These are phyloP conservation scores for Epinephelus coioides DNA, from an alignment of 2,797 vertebrate genomes.

Conservation along the genomic window DNA sequence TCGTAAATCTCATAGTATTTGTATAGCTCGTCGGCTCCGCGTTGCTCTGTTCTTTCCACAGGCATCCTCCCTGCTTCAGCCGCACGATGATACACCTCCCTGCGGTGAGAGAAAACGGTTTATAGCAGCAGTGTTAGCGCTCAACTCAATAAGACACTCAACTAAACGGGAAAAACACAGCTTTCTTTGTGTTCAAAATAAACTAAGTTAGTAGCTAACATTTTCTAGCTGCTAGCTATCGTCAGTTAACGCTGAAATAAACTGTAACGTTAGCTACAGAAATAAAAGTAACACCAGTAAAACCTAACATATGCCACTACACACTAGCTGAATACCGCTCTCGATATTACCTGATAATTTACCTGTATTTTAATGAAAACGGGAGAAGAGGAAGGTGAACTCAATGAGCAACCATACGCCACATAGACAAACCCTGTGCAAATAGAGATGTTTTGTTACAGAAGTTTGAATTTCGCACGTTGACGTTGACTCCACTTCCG, in stretches of 20 bases:
- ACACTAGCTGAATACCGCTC: accelerated
- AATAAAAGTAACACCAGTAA: no score
- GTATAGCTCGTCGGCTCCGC: conserved; percentile 88
- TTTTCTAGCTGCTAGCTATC: background rate
- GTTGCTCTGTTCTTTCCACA: conserved; percentile 72
- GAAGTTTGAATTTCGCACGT: conserved; percentile 87
- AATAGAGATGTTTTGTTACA: conserved; percentile 56
- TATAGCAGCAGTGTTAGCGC: background rate
- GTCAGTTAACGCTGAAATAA: background rate
- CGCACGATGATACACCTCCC: background rate
- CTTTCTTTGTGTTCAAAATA: background rate
- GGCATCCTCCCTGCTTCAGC: conserved; percentile 70
- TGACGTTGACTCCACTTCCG: conserved; percentile 68
- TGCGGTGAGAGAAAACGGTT: background rate
- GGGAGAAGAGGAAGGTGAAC: accelerated
- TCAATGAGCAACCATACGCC: background rate
- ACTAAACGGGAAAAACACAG: background rate
- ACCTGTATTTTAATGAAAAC: conserved; percentile 45
- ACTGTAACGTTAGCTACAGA: background rate
- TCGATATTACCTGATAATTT: background rate
- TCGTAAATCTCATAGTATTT: conserved; percentile 92
- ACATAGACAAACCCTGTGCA: background rate
- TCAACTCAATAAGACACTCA: background rate
- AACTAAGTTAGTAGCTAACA: background rate
- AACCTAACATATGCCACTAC: background rate